Percentiles rank a stretch among this genome's conserved stretches.
phyloP scores from a whole-genome alignment of 2,797 vertebrate species.

The Pangasius sanitwongsei region DNA sequence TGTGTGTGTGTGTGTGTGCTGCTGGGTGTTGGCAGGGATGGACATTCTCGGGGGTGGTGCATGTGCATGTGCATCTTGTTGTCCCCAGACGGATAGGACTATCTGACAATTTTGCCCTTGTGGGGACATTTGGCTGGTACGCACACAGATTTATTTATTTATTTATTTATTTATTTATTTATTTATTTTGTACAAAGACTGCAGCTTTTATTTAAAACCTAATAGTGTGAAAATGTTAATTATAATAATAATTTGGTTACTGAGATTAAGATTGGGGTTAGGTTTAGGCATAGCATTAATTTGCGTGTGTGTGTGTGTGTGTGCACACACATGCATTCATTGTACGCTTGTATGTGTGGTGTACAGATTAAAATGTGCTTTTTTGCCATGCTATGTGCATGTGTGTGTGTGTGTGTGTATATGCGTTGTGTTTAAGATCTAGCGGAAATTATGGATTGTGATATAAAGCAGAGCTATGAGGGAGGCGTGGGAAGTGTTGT shows the following conservation, averaged over 20 bases:
- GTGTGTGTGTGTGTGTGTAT: conserved; percentile 17
- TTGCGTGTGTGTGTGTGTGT: not conserved
- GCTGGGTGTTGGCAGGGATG: not conserved
- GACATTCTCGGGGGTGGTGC: not conserved
- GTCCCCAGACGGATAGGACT: not conserved
- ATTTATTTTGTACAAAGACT: not conserved
- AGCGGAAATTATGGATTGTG: conserved; percentile 25
- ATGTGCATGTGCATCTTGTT: conserved; percentile 1
- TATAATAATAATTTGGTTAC: not conserved
- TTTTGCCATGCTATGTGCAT: not conserved
- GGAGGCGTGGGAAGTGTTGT: conserved; percentile 51
- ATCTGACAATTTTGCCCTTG: not conserved
- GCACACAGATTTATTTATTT: not conserved
- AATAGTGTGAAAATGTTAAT: not conserved
- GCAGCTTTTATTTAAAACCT: not conserved
- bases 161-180: not conserved
- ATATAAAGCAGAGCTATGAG: conserved; percentile 29
- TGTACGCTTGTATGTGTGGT: too few species aligned
- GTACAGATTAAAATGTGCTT: too few species aligned
- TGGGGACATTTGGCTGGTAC: not conserved
- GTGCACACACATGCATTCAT: not conserved
- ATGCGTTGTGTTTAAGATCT: conserved; percentile 5
- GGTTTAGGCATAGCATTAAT: not conserved
- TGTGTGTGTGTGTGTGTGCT: not conserved
- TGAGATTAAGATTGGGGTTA: not conserved